Conservation (phyloP, 2,797 vertebrate species). For the Lacerta viridis region DNA sequence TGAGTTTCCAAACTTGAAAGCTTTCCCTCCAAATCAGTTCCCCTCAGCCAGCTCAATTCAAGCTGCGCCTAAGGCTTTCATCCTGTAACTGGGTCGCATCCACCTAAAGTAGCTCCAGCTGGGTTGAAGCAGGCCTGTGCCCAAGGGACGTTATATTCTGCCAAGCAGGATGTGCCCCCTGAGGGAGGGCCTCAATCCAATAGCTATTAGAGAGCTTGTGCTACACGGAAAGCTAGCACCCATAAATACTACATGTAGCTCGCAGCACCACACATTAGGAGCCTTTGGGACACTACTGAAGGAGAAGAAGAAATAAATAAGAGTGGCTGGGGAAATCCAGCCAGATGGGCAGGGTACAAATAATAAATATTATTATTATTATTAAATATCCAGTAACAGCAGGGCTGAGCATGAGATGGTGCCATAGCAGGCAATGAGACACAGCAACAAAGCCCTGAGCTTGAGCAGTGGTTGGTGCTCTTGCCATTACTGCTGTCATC, state of each 20-base stretch:
- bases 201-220: background rate
- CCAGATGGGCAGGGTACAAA: too few relatives aligned
- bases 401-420: background rate
- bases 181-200: background rate
- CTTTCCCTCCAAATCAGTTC: slow-evolving; percentile 17
- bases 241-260: background rate
- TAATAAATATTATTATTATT: too few relatives aligned
- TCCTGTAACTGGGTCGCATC: slow-evolving; percentile 25
- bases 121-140: background rate
- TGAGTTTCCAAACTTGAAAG: background rate
- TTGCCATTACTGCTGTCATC: background rate
- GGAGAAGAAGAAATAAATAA: background rate
- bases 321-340: too few relatives aligned
- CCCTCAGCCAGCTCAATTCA: background rate
- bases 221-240: background rate
- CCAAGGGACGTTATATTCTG: background rate
- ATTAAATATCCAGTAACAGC: background rate
- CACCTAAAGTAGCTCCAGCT: slow-evolving; percentile 2
- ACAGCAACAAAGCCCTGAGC: background rate
- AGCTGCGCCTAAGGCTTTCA: slow-evolving; percentile 7
- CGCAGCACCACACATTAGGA: background rate
- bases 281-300: background rate
- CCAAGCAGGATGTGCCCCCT: background rate
- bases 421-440: background rate
- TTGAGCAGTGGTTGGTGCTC: background rate